Percentiles rank a stretch among this genome's conserved stretches.
These are phyloP conservation scores for Philereme transversata DNA, from an alignment of 2,888 invertebrate genomes.

Conservation along the genomic window DNA sequence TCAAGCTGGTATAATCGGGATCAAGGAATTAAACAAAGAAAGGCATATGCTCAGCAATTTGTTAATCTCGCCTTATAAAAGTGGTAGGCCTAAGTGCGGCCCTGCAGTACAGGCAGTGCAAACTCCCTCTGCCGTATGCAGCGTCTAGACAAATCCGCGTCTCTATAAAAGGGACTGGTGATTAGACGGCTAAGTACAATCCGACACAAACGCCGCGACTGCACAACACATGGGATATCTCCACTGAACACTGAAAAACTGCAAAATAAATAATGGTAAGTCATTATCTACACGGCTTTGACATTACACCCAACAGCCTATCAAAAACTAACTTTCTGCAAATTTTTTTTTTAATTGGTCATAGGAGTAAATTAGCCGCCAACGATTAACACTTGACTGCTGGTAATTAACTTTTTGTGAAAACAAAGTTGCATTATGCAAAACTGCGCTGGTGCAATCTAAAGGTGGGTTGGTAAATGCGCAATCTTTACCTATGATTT, in stretches of 20 bases:
- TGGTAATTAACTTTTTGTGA: slow-evolving; percentile 1
- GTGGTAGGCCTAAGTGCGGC: slow-evolving; percentile 51
- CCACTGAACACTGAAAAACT: slow-evolving; percentile 42
- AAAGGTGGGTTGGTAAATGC: background rate
- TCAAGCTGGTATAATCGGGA: too few species aligned
- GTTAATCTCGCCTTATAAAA: background rate
- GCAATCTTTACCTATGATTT: background rate
- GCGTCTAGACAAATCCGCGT: slow-evolving; percentile 78
- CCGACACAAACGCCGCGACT: slow-evolving; percentile 68
- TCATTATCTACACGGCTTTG: background rate
- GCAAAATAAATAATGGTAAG: slow-evolving; percentile 39
- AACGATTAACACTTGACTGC: background rate
- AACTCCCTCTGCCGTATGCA: slow-evolving; percentile 75
- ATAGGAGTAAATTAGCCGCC: background rate
- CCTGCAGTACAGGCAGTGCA: slow-evolving; percentile 68
- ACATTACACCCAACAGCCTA: too few species aligned
- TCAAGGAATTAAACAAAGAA: too few species aligned
- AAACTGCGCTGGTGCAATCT: slow-evolving; percentile 10
- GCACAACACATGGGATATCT: slow-evolving; percentile 64
- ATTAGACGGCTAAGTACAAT: slow-evolving; percentile 78
- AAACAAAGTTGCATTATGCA: slow-evolving; percentile 4
- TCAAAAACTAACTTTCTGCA: too few species aligned
- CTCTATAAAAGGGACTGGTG: slow-evolving; percentile 83
- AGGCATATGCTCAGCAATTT: too few species aligned
- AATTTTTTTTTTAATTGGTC: background rate